Evolutionary conservation across 2,797 vertebrate species (phyloP).

Genomic region (Euthynnus affinis): DNA sequence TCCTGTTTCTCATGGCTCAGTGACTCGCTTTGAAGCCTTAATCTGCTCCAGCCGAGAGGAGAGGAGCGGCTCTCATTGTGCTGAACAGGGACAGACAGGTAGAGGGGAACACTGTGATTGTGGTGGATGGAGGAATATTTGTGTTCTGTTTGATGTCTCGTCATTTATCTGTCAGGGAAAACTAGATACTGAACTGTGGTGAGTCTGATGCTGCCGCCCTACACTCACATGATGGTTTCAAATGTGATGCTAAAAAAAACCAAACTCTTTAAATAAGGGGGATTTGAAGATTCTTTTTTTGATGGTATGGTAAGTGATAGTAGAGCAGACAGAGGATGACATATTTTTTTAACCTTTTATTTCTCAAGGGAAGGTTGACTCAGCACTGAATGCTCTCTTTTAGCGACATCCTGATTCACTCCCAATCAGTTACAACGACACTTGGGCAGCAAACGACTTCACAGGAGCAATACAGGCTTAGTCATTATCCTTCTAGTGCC

Average conservation of each 20-base stretch:
- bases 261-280: neutral
- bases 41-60: neutral
- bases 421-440: too few relatives aligned
- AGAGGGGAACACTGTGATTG: neutral
- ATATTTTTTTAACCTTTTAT: too few relatives aligned
- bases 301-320: neutral
- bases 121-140: neutral
- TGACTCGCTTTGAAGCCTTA: neutral
- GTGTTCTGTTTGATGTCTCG: neutral
- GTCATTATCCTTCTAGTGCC: too few relatives aligned
- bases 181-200: neutral
- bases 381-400: too few relatives aligned
- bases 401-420: too few relatives aligned
- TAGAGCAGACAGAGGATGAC: too few relatives aligned
- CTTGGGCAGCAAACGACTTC: too few relatives aligned
- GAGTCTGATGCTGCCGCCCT: neutral
- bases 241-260: neutral
- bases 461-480: too few relatives aligned
- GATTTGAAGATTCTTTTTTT: neutral
- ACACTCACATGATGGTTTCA: neutral
- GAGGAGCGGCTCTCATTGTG: neutral
- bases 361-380: too few relatives aligned
- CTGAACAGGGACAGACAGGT: neutral
- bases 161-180: neutral
- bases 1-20: too few relatives aligned